Conservation (phyloP, 1,140 invertebrate species). For the Asbolus verrucosus region DNA sequence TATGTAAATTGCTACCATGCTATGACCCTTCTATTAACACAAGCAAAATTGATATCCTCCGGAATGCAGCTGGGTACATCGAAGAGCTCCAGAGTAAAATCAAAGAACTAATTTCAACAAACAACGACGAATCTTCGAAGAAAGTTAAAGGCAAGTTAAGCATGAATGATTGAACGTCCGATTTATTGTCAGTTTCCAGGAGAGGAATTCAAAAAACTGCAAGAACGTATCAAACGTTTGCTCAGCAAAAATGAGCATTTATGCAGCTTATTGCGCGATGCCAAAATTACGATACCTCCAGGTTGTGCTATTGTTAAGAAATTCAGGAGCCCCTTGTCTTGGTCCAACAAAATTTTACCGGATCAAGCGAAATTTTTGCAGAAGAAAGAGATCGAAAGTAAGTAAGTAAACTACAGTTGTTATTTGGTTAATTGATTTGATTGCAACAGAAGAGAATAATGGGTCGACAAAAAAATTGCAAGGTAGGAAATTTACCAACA, state of each 20-base stretch:
- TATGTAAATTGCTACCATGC: constrained; percentile 67
- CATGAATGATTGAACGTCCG: not conserved
- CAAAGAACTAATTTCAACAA: constrained; percentile 56
- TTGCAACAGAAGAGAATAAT: constrained; percentile 41
- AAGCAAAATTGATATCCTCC: constrained; percentile 67
- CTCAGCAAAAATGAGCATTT: constrained; percentile 66
- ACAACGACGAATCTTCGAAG: constrained; percentile 41
- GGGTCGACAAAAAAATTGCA: not conserved
- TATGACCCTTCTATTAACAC: constrained; percentile 65
- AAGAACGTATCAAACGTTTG: constrained; percentile 64
- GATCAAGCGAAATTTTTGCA: constrained; percentile 57
- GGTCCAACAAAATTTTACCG: constrained; percentile 57
- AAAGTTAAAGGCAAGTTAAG: not conserved
- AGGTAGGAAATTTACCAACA: constrained; percentile 19
- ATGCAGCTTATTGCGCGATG: constrained; percentile 63
- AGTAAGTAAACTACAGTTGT: constrained; percentile 7
- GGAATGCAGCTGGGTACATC: constrained; percentile 65
- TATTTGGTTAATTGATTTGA: not conserved
- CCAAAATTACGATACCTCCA: constrained; percentile 65
- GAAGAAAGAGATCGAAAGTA: constrained; percentile 59
- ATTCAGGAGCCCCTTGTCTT: constrained; percentile 50
- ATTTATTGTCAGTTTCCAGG: constrained; percentile 50
- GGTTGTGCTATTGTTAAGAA: constrained; percentile 56
- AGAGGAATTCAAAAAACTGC: constrained; percentile 62
- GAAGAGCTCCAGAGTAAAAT: constrained; percentile 66